A percentile compares a stretch with the other conserved stretches of the same genome.
phyloP scores from a whole-genome alignment of 2,113 vertebrate species.

The Megaceryle torquata region DNA sequence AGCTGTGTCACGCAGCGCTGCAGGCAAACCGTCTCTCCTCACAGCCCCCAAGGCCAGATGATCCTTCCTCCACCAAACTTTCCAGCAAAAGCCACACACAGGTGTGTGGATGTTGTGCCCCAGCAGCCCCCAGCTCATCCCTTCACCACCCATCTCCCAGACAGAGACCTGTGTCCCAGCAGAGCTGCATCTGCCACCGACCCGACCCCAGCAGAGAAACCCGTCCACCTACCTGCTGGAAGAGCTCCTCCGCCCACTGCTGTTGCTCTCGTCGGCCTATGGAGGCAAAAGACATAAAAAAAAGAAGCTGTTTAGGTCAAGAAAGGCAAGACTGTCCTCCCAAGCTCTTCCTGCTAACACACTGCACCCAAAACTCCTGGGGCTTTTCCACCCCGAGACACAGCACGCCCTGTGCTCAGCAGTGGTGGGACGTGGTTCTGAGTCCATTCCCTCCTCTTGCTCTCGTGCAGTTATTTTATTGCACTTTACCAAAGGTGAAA shows the following conservation, averaged over 20 bases:
- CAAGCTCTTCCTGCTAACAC: background rate
- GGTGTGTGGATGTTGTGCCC: rapidly evolving
- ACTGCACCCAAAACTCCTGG: rapidly evolving
- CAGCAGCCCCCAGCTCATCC: background rate
- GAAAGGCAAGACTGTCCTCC: background rate
- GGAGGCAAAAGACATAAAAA: background rate
- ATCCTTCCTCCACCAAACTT: background rate
- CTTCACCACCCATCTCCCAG: rapidly evolving
- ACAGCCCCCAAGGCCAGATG: rapidly evolving
- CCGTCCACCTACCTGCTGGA: conserved; percentile 69
- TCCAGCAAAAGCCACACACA: background rate
- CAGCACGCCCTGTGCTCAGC: rapidly evolving
- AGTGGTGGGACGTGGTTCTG: background rate
- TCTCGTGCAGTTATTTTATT: background rate
- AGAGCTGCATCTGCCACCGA: background rate
- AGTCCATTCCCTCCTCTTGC: rapidly evolving
- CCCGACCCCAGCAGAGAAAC: background rate
- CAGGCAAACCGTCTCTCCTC: background rate
- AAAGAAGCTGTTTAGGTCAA: background rate
- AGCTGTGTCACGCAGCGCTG: no score
- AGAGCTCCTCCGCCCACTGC: conserved; percentile 70
- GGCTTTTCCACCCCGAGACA: background rate
- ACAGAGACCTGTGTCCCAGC: rapidly evolving
- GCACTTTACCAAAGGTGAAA: rapidly evolving
- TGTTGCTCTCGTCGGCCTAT: conserved; percentile 75